Conservation (phyloP, 2,797 vertebrate species). For the Setipinna tenuifilis region DNA sequence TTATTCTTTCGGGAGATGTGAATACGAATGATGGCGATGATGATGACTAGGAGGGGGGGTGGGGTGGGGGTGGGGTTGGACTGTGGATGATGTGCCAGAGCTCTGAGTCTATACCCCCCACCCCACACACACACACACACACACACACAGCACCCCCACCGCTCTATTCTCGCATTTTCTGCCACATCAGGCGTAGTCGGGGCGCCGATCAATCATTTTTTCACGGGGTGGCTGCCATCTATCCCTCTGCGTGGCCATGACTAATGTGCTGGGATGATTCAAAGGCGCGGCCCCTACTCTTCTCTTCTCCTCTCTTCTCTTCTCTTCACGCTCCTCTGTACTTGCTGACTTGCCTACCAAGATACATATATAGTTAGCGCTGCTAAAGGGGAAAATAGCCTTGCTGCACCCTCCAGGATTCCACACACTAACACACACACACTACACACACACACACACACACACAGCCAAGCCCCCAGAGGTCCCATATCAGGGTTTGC, state of each 20-base stretch:
- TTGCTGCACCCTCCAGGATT: too few relatives aligned
- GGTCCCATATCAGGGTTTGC: too few relatives aligned
- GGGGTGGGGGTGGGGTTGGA: background rate
- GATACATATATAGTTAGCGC: too few relatives aligned
- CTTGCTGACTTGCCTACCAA: too few relatives aligned
- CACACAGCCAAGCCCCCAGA: too few relatives aligned
- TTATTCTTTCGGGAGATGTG: background rate
- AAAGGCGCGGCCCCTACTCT: background rate
- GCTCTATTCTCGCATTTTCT: background rate
- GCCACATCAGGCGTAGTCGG: conserved; percentile 3
- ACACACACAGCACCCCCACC: background rate
- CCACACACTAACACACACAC: too few relatives aligned
- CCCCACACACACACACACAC: background rate
- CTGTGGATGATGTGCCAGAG: background rate
- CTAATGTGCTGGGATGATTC: conserved; percentile 5
- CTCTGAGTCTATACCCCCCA: background rate
- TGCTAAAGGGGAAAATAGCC: too few relatives aligned
- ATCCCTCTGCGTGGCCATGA: background rate
- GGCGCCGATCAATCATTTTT: conserved; percentile 14
- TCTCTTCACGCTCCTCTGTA: too few relatives aligned
- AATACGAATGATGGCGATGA: background rate
- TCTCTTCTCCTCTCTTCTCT: conserved; percentile 1
- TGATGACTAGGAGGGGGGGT: background rate
- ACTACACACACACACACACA: too few relatives aligned
- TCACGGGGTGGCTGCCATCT: conserved; percentile 6